A percentile compares a stretch with the other conserved stretches of the same genome.
Evolutionary conservation across 2,888 invertebrate genomes (phyloP).

Genomic region (Aphrophora alni): DNA sequence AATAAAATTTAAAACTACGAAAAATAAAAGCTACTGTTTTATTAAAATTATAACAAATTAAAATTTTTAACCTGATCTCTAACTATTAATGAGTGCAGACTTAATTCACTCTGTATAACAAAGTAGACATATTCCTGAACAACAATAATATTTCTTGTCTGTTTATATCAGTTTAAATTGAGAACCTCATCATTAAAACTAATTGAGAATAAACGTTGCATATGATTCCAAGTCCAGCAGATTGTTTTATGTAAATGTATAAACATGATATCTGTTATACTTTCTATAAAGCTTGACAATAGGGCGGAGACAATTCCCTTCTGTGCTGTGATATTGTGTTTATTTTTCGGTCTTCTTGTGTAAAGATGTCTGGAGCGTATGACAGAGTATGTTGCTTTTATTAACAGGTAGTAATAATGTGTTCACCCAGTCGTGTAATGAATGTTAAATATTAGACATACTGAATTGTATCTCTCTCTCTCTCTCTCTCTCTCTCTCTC

Average conservation of each 20-base stretch:
- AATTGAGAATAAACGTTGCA: background rate
- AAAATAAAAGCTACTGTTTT: too few relatives aligned
- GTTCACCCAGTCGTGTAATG: slow-evolving; percentile 47
- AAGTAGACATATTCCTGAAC: too few relatives aligned
- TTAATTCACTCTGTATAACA: too few relatives aligned
- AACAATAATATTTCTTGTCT: too few relatives aligned
- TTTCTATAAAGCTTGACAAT: background rate
- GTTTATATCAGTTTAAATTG: too few relatives aligned
- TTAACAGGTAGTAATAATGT: slow-evolving; percentile 26
- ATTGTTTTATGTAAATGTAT: background rate
- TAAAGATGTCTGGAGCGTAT: background rate
- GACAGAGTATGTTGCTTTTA: background rate
- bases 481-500: background rate
- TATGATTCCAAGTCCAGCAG: background rate
- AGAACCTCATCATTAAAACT: too few relatives aligned
- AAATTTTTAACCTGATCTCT: too few relatives aligned
- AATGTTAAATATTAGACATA: slow-evolving; percentile 50
- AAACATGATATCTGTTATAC: too few relatives aligned
- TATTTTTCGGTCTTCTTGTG: background rate
- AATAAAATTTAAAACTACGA: too few relatives aligned
- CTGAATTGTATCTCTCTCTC: background rate
- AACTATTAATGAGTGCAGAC: too few relatives aligned
- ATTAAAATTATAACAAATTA: too few relatives aligned
- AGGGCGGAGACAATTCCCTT: background rate
- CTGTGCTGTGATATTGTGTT: background rate